Conservation (phyloP, 2,797 vertebrate genomes). For the Halcyon leucocephala region DNA sequence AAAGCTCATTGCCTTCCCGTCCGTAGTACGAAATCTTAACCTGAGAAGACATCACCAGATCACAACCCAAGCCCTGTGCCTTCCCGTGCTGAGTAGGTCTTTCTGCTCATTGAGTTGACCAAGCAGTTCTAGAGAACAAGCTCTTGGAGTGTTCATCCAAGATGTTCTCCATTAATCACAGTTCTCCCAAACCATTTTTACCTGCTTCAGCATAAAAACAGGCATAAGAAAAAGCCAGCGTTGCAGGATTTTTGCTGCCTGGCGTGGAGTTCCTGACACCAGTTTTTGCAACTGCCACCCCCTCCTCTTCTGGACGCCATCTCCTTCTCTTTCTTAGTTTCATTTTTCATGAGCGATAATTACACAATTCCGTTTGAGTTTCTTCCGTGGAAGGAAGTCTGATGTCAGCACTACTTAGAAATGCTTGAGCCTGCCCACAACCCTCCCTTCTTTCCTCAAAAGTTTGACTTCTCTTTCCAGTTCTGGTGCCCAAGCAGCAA, state of each 20-base stretch:
- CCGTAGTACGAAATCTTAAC: constrained; percentile 75
- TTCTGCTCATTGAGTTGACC: background rate
- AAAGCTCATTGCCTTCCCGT: background rate
- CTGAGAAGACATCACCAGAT: constrained; percentile 36
- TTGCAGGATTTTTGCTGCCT: background rate
- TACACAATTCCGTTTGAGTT: background rate
- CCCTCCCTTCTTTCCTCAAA: background rate
- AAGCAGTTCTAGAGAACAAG: background rate
- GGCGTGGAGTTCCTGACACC: background rate
- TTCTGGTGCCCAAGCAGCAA: fast-evolving
- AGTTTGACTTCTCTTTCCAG: background rate
- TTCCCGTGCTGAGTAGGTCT: background rate
- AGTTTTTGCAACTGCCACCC: fast-evolving
- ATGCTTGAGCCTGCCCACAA: fast-evolving
- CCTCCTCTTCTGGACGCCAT: background rate
- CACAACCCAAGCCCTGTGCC: background rate
- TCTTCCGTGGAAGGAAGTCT: fast-evolving
- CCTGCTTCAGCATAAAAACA: background rate
- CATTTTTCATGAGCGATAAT: fast-evolving
- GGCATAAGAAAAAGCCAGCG: fast-evolving
- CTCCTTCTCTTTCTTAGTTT: background rate
- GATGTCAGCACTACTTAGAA: background rate
- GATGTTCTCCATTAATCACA: background rate
- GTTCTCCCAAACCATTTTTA: fast-evolving
- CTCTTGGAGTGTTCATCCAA: background rate